These are phyloP conservation scores for Listrodromus nycthemerus DNA, from an alignment of 2,888 invertebrate genomes.

Conservation along the genomic window DNA sequence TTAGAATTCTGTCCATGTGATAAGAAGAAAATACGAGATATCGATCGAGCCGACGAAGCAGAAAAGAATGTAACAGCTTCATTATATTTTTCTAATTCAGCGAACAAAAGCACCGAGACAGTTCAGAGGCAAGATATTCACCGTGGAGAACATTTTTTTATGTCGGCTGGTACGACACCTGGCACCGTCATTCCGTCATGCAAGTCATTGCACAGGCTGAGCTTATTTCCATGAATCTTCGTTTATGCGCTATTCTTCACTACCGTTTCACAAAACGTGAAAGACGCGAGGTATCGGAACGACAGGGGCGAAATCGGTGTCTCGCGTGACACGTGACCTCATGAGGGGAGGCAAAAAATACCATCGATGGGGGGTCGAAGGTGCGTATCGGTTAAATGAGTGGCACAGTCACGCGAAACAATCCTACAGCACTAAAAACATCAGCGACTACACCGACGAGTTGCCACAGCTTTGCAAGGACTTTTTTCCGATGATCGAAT, in stretches of 20 bases:
- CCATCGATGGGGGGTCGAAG: conserved; percentile 15
- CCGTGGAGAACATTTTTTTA: conserved; percentile 13
- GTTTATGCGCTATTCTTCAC: conserved; percentile 11
- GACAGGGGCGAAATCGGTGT: conserved; percentile 58
- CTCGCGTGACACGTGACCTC: conserved; percentile 72
- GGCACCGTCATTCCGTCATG: conserved; percentile 57
- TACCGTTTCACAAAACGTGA: background rate
- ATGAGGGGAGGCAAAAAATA: background rate
- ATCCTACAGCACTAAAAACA: conserved; percentile 21
- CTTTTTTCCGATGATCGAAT: conserved; percentile 23
- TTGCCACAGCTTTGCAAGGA: background rate
- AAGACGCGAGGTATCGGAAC: conserved; percentile 15
- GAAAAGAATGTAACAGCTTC: background rate
- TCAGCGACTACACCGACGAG: conserved; percentile 8
- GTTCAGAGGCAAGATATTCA: background rate
- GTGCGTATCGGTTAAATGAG: conserved; percentile 5
- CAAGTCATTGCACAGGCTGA: conserved; percentile 35
- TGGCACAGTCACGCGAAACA: conserved; percentile 50
- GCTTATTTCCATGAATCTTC: conserved; percentile 44
- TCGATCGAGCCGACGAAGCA: background rate
- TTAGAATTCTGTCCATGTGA: background rate
- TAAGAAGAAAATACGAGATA: background rate
- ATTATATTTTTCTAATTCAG: background rate
- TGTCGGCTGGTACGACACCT: conserved; percentile 55
- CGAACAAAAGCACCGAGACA: background rate